Percentiles rank a stretch among this genome's conserved stretches.
phyloP scores from a whole-genome alignment of 1,140 invertebrate species.

The Drusus annulatus region DNA sequence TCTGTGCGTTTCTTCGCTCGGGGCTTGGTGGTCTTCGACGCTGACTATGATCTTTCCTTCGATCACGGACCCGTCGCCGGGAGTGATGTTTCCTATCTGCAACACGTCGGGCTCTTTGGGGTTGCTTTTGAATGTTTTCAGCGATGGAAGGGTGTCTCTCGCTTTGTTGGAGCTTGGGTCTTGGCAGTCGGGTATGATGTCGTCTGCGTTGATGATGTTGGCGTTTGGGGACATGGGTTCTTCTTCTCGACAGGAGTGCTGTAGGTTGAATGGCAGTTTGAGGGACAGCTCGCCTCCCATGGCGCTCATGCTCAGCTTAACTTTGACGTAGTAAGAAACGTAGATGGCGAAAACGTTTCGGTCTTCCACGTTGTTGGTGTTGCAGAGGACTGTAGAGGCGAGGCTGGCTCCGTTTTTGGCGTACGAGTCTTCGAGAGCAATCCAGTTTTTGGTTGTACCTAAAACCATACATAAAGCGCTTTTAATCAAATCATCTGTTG shows the following conservation, averaged over 20 bases:
- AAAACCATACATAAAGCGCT: conserved; percentile 21
- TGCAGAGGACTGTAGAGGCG: conserved; percentile 79
- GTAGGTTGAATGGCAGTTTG: conserved; percentile 85
- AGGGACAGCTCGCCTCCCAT: conserved; percentile 86
- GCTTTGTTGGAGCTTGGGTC: conserved; percentile 60
- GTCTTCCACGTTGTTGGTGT: conserved; percentile 75
- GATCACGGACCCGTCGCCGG: conserved; percentile 19
- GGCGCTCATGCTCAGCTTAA: conserved; percentile 82
- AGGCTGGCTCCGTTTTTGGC: conserved; percentile 78
- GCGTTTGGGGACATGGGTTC: conserved; percentile 62
- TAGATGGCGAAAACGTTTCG: conserved; percentile 91
- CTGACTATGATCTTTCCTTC: conserved; percentile 52
- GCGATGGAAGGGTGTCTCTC: background rate
- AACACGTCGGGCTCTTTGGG: conserved; percentile 44
- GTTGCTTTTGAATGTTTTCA: conserved; percentile 11
- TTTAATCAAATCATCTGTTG: too few relatives aligned
- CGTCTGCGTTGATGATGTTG: conserved; percentile 40
- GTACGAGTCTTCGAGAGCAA: conserved; percentile 84
- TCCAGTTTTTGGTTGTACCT: conserved; percentile 86
- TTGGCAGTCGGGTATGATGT: conserved; percentile 16
- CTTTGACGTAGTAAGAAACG: conserved; percentile 91
- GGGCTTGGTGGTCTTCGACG: conserved; percentile 56
- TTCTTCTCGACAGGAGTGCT: conserved; percentile 70
- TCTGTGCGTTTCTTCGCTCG: conserved; percentile 65
- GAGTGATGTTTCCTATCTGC: conserved; percentile 39